phyloP scores from a whole-genome alignment of 1,140 invertebrate genomes.

The Lutraria rhynchaena region DNA sequence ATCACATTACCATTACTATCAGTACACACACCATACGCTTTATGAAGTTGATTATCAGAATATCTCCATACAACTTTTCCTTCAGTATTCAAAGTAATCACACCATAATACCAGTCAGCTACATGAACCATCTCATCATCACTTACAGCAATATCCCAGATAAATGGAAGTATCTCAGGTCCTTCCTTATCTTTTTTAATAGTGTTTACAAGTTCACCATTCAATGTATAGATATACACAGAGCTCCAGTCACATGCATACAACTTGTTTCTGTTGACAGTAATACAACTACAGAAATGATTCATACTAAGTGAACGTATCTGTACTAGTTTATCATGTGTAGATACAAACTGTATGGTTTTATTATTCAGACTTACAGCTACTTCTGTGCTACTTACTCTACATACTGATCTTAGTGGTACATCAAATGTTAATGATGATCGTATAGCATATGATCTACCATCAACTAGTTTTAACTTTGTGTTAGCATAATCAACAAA shows the following conservation, averaged over 20 bases:
- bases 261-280: neutral
- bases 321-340: neutral
- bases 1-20: neutral
- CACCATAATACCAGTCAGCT: neutral
- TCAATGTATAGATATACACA: neutral
- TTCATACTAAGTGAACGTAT: neutral
- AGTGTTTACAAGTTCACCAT: neutral
- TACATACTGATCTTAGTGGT: neutral
- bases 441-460: neutral
- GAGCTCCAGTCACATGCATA: too few species aligned
- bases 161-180: neutral
- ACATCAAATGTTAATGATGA: neutral
- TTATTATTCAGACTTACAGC: neutral
- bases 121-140: neutral
- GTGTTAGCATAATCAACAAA: neutral
- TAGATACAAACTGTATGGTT: neutral
- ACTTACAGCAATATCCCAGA: neutral
- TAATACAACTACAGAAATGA: neutral
- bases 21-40: slow-evolving; percentile 6
- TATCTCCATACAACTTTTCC: neutral
- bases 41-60: neutral
- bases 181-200: neutral
- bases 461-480: slow-evolving; percentile 1
- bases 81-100: neutral
- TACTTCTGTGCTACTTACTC: neutral